These are phyloP conservation scores for Symphodus melops DNA, from an alignment of 2,113 vertebrate genomes.

Conservation along the genomic window DNA sequence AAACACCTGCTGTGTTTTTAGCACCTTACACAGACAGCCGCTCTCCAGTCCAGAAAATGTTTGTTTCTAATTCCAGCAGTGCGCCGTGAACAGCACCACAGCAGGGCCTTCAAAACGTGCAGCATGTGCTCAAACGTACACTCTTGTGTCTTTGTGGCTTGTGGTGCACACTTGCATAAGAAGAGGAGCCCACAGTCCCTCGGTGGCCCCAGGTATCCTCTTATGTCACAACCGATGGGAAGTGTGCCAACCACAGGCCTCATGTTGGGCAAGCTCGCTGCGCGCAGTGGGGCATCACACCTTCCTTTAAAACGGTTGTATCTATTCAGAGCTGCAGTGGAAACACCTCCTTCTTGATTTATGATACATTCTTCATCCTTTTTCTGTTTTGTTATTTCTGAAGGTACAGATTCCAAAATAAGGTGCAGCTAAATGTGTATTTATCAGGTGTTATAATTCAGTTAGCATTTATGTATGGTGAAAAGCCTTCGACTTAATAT, in stretches of 20 bases:
- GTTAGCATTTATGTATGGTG: no score
- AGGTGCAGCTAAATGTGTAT: no score
- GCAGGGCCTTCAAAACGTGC: not conserved
- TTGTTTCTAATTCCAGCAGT: no score
- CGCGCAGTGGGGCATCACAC: slow-evolving; percentile 32
- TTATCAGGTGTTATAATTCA: no score
- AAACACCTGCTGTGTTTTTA: no score
- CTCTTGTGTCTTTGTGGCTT: slow-evolving; percentile 41
- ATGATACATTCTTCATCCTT: slow-evolving; percentile 52
- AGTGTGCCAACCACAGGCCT: slow-evolving; percentile 56
- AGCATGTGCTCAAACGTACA: not conserved
- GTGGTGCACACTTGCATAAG: slow-evolving; percentile 56
- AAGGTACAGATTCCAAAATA: no score
- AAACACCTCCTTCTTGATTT: slow-evolving; percentile 65
- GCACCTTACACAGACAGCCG: no score
- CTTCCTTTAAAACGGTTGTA: slow-evolving; percentile 65
- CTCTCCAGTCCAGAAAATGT: no score
- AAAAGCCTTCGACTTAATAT: no score
- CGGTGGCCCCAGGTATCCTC: slow-evolving; percentile 58
- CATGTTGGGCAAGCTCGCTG: slow-evolving; percentile 53
- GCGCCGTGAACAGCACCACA: not conserved
- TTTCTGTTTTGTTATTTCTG: no score
- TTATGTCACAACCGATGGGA: slow-evolving; percentile 61
- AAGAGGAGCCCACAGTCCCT: slow-evolving; percentile 8
- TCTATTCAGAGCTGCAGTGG: slow-evolving; percentile 58